Evolutionary conservation across 1,140 invertebrate genomes (phyloP).

Genomic region (Lordiphosa collinella): DNA sequence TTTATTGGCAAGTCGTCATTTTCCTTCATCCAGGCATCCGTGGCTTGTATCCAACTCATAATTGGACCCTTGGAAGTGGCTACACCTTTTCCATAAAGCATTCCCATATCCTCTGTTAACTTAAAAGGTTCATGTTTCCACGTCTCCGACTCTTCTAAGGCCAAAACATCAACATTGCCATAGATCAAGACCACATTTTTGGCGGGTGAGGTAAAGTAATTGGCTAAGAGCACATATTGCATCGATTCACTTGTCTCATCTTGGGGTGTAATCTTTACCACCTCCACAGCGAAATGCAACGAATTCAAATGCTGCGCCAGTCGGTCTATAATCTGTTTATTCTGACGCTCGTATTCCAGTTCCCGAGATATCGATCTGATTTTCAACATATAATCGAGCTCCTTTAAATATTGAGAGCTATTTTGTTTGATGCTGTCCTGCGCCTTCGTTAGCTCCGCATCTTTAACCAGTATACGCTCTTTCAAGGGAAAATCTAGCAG

Average conservation of each 20-base stretch:
- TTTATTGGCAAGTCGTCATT: constrained; percentile 30
- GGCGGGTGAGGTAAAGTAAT: constrained; percentile 25
- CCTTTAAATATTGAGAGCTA: background rate
- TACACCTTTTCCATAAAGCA: constrained; percentile 22
- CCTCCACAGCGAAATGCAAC: constrained; percentile 21
- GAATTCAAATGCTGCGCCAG: constrained; percentile 10
- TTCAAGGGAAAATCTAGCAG: constrained; percentile 7
- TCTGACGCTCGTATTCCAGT: background rate
- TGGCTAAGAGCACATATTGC: constrained; percentile 31
- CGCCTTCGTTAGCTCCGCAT: background rate
- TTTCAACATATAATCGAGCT: background rate
- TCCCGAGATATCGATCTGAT: constrained; percentile 8
- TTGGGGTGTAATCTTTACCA: constrained; percentile 2
- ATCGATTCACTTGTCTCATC: background rate
- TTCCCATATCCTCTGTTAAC: constrained; percentile 1
- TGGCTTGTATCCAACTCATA: constrained; percentile 26
- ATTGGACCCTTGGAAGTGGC: constrained; percentile 24
- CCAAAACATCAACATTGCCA: constrained; percentile 20
- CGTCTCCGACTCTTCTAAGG: background rate
- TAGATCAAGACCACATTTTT: constrained; percentile 38
- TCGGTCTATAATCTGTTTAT: constrained; percentile 15
- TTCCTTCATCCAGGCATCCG: constrained; percentile 9
- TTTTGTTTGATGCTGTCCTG: background rate
- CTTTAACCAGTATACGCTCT: background rate
- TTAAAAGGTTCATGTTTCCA: constrained; percentile 21